These are phyloP conservation scores for Mythimna vitellina DNA, from an alignment of 2,888 invertebrate genomes.

Conservation along the genomic window DNA sequence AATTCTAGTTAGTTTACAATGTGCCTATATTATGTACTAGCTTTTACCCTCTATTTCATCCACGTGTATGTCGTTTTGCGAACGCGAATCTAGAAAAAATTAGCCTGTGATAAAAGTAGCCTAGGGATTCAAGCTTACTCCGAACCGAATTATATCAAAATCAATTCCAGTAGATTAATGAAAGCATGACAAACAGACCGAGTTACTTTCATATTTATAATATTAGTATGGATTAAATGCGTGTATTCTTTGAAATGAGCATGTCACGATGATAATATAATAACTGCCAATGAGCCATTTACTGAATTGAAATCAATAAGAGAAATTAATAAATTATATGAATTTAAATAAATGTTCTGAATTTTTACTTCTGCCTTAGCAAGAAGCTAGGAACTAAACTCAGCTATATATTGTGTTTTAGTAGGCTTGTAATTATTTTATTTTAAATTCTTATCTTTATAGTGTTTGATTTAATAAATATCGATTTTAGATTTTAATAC, in stretches of 20 bases:
- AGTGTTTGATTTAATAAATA: too few species aligned
- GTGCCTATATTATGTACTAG: slow-evolving; percentile 2
- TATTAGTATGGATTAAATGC: neutral
- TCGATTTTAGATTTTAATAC: too few species aligned
- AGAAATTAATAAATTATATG: neutral
- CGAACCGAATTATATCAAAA: too few species aligned
- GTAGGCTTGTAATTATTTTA: too few species aligned
- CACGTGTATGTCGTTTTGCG: too few species aligned
- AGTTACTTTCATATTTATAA: neutral
- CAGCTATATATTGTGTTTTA: too few species aligned
- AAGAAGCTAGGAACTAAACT: neutral
- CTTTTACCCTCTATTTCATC: neutral
- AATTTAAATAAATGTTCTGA: neutral
- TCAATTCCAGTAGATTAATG: too few species aligned
- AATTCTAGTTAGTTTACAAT: neutral
- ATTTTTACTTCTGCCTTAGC: neutral
- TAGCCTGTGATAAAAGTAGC: too few species aligned
- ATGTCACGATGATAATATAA: neutral
- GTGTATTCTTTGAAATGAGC: neutral
- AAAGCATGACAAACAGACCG: too few species aligned
- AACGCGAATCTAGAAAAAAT: too few species aligned
- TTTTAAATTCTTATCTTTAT: too few species aligned
- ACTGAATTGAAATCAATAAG: neutral
- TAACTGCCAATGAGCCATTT: neutral
- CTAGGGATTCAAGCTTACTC: too few species aligned